These are phyloP conservation scores for Seladonia tumulorum DNA, from an alignment of 2,888 invertebrate species.

Conservation along the genomic window DNA sequence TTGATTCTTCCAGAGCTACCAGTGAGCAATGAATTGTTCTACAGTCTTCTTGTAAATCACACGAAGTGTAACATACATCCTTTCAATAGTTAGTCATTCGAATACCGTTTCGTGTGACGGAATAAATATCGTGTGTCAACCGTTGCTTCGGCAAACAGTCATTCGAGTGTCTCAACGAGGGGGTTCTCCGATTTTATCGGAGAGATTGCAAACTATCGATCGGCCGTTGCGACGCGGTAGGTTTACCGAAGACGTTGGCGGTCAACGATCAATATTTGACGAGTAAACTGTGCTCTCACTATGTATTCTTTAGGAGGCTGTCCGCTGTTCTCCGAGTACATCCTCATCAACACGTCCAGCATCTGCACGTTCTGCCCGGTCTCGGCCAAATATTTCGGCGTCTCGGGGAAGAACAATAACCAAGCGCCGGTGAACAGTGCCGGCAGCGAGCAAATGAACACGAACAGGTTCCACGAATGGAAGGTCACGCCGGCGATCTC, in stretches of 20 bases:
- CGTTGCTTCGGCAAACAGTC: not conserved
- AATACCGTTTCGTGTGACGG: not conserved
- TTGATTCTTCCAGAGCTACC: no score
- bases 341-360: slow-evolving; percentile 87
- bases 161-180: not conserved
- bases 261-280: not conserved
- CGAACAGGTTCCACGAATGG: slow-evolving; percentile 92
- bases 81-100: not conserved
- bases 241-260: not conserved
- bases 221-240: not conserved
- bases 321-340: slow-evolving; percentile 90
- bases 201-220: not conserved
- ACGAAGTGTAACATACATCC: not conserved
- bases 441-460: slow-evolving; percentile 90
- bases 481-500: slow-evolving; percentile 87
- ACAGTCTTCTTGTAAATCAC: not conserved
- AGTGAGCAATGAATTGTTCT: not conserved
- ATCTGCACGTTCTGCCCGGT: slow-evolving; percentile 90
- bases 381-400: slow-evolving; percentile 92
- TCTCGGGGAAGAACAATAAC: slow-evolving; percentile 90
- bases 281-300: slow-evolving; percentile 67
- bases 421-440: slow-evolving; percentile 88
- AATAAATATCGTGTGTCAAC: not conserved
- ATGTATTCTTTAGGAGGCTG: slow-evolving; percentile 75
- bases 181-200: not conserved